Evolutionary conservation across 1,140 invertebrate species (phyloP), one percentile per base, ranked within the genome.

Genomic region (Habropoda laboriosa): DNA sequence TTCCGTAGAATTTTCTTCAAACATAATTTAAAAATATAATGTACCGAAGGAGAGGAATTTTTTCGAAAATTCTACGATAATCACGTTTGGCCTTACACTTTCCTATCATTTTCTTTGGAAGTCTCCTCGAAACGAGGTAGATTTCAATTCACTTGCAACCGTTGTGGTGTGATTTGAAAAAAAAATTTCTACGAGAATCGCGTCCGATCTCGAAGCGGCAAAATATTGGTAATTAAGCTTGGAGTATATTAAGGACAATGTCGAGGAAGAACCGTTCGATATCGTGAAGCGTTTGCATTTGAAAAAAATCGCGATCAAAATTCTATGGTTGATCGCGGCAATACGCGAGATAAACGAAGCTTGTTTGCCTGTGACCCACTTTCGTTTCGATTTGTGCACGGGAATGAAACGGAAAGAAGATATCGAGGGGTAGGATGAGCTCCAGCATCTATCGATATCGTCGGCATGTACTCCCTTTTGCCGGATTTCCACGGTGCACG

Each of bases 321-420:
- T 71, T 49, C 67, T 42, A 60, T 55, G 45, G 58, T 7, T 55
- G 16, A 42, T 61, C 77, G 47, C 21, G 47, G 60, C 13, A 47
- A 57, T 42, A 53, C 58, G 47, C 8, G 70, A 57, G 60, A 79
- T 73, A 79, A 79, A 72, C 77, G 77, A 79, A 79, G 58, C 68
- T 72, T 72, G 77, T 79, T 79, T 64, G 35, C 38, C 47, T 45
- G 45, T 24, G 77, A 49, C 57, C 70, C 70, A 64, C 68, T 79
- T 79, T 79, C 68, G 38, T 63, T 79, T 72, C 76, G 76, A 73
- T 79, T 79, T 73, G 40, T 47, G 30, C 47, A n/a, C 18, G 24
- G 38, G 55, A 61, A 80, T 61, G 53, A 30, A 64, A 53, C 53
- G 55, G 53, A 79, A 79, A 66, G 61, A 74, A 74, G 60, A 58